Percentiles rank a stretch among this genome's conserved stretches.
Conservation (phyloP, 2,888 invertebrate species). For the Alitta virens region DNA sequence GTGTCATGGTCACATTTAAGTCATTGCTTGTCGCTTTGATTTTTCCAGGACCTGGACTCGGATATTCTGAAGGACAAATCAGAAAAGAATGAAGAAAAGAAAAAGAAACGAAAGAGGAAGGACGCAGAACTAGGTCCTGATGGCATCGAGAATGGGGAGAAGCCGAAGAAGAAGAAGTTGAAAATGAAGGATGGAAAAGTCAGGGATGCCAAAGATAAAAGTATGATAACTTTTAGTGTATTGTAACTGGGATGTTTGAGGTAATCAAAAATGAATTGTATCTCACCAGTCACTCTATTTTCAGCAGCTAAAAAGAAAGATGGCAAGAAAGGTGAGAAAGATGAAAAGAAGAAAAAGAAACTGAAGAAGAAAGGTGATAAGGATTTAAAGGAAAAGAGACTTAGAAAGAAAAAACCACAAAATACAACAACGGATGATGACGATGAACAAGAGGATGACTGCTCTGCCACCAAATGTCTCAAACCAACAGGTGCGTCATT, state of each 20-base stretch:
- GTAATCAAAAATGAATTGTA: too few species aligned
- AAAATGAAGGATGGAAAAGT: constrained; percentile 3
- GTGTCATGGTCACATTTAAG: too few species aligned
- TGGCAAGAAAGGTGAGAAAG: constrained; percentile 20
- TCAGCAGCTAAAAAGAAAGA: constrained; percentile 8
- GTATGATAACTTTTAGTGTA: not conserved
- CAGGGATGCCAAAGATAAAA: constrained; percentile 1
- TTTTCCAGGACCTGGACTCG: too few species aligned
- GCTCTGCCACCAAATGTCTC: constrained; percentile 52
- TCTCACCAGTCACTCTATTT: too few species aligned
- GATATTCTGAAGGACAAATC: too few species aligned
- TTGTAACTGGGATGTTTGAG: too few species aligned
- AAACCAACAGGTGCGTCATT: constrained; percentile 45
- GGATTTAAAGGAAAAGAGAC: constrained; percentile 36
- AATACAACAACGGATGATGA: constrained; percentile 17
- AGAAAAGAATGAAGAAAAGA: constrained; percentile 12
- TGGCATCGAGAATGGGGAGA: constrained; percentile 1
- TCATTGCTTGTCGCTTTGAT: too few species aligned
- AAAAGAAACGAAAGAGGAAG: constrained; percentile 19
- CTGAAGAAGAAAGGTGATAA: constrained; percentile 22
- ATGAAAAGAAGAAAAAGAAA: constrained; percentile 17
- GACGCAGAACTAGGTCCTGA: constrained; percentile 1
- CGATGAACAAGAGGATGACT: constrained; percentile 44
- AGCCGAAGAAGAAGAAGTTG: constrained; percentile 15
- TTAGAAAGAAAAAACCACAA: constrained; percentile 29